Conservation (phyloP, 2,797 vertebrate genomes). For the Sandelia bainsii region DNA sequence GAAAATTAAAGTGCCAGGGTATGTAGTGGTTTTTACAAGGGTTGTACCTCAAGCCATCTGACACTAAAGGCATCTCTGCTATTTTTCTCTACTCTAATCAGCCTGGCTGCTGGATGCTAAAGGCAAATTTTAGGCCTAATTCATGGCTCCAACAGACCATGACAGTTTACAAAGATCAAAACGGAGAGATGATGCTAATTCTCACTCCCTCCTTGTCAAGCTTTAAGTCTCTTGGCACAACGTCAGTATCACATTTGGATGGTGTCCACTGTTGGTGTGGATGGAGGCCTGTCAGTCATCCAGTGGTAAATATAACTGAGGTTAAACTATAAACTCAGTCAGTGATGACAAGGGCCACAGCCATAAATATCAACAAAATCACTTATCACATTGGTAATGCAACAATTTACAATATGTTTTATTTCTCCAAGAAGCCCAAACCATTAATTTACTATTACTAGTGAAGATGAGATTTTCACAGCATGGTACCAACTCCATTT, state of each 20-base stretch:
- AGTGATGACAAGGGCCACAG: background rate
- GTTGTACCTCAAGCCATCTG: constrained; percentile 37
- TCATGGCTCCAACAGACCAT: constrained; percentile 65
- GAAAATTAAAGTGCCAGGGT: too few species aligned
- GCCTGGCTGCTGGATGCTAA: constrained; percentile 43
- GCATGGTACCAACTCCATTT: too few species aligned
- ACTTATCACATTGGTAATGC: background rate
- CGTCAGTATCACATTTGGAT: constrained; percentile 36
- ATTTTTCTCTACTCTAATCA: constrained; percentile 77
- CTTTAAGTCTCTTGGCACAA: constrained; percentile 30
- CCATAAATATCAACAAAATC: background rate
- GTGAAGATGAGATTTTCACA: background rate
- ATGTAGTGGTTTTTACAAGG: background rate
- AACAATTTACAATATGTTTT: background rate
- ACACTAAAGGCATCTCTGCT: constrained; percentile 74
- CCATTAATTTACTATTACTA: background rate
- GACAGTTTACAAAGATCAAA: constrained; percentile 23
- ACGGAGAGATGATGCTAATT: constrained; percentile 22
- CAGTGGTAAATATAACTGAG: constrained; percentile 18
- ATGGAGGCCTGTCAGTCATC: constrained; percentile 28
- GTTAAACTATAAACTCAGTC: constrained; percentile 22
- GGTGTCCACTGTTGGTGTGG: constrained; percentile 39
- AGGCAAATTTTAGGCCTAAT: constrained; percentile 76
- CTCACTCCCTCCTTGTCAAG: constrained; percentile 9
- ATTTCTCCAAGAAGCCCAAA: background rate